Conservation (phyloP, 2,888 invertebrate species). For the Reticulitermes lucifugus region DNA sequence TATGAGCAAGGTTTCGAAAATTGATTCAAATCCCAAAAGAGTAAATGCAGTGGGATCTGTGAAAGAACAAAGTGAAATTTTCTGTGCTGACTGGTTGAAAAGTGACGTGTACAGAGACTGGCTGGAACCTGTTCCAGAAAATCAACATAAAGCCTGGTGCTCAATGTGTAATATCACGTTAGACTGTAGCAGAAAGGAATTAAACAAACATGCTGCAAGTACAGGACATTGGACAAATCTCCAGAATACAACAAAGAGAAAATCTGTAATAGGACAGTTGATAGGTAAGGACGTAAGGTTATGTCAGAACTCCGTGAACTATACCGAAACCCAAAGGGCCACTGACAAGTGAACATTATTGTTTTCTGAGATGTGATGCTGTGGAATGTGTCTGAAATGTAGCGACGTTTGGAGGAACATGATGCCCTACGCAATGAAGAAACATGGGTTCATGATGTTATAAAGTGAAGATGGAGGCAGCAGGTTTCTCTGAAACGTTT, state of each 20-base stretch:
- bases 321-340: no score
- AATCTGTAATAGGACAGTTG: slow-evolving; percentile 22
- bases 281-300: slow-evolving; percentile 5
- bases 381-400: no score
- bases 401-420: no score
- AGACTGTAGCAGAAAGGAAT: slow-evolving; percentile 58
- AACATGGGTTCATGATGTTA: no score
- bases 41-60: slow-evolving; percentile 11
- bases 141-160: slow-evolving; percentile 57
- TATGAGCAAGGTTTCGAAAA: slow-evolving; percentile 38
- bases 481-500: no score
- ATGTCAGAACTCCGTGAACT: not conserved
- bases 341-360: no score
- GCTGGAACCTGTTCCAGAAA: slow-evolving; percentile 56
- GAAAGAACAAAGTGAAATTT: slow-evolving; percentile 39
- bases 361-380: no score
- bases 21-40: not conserved
- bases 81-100: slow-evolving; percentile 53
- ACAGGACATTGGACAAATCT: slow-evolving; percentile 54
- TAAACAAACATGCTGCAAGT: slow-evolving; percentile 58
- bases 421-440: no score
- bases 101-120: slow-evolving; percentile 57
- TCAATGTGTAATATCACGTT: slow-evolving; percentile 57
- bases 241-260: slow-evolving; percentile 18
- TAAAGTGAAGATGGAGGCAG: no score